phyloP scores from a whole-genome alignment of 2,888 invertebrate genomes.

The Lepidonotus clava region DNA sequence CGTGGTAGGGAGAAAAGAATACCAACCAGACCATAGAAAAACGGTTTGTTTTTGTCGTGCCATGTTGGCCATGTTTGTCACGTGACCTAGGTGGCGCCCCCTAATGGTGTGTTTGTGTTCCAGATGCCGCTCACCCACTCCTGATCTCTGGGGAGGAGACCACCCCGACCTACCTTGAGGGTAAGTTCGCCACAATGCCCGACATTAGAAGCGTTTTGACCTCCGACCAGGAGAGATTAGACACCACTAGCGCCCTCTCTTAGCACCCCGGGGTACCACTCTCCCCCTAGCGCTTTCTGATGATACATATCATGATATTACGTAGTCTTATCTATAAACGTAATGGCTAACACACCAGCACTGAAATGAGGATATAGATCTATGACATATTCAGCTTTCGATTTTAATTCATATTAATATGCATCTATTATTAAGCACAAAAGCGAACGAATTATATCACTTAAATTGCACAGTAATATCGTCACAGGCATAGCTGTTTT shows the following conservation, averaged over 20 bases:
- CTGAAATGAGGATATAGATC: too few species aligned
- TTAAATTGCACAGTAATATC: too few species aligned
- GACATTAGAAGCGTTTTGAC: neutral
- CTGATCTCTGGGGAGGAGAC: conserved; percentile 62
- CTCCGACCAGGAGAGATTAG: conserved; percentile 16
- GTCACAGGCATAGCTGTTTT: too few species aligned
- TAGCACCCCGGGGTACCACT: conserved; percentile 28
- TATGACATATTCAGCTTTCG: too few species aligned
- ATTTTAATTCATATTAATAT: too few species aligned
- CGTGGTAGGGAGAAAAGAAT: neutral
- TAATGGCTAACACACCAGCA: too few species aligned
- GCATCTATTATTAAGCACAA: too few species aligned
- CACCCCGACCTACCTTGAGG: conserved; percentile 62
- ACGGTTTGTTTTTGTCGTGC: conserved; percentile 3
- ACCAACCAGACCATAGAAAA: too few species aligned
- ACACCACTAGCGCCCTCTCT: conserved; percentile 20
- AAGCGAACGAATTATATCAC: too few species aligned
- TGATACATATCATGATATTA: too few species aligned
- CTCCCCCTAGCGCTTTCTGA: too few species aligned
- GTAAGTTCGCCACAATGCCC: conserved; percentile 57
- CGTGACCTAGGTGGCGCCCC: conserved; percentile 6
- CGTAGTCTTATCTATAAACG: too few species aligned
- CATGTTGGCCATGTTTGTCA: conserved; percentile 12
- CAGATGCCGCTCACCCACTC: conserved; percentile 65
- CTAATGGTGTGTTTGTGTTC: conserved; percentile 45